Conservation (phyloP, 1,140 invertebrate genomes). For the Platyura marginata region DNA sequence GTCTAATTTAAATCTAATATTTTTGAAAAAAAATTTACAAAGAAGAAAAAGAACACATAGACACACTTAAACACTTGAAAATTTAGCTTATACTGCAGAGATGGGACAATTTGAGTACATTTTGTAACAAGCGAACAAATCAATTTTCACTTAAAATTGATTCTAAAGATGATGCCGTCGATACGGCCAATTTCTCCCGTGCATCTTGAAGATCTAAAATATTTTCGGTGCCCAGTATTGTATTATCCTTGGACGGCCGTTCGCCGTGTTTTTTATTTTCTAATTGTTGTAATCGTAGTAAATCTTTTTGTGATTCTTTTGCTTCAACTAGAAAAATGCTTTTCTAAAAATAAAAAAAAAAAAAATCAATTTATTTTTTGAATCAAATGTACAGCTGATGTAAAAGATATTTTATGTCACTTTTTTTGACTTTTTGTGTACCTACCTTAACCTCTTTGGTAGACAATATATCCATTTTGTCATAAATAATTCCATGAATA, state of each 20-base stretch:
- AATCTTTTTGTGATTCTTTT: conserved; percentile 41
- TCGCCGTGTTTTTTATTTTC: conserved; percentile 24
- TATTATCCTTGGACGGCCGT: conserved; percentile 4
- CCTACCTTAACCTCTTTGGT: conserved; percentile 63
- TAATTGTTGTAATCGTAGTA: conserved; percentile 24
- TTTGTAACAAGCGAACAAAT: too few relatives aligned
- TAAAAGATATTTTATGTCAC: not conserved
- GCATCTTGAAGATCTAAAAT: conserved; percentile 23
- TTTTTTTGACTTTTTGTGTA: too few relatives aligned
- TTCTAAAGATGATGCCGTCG: conserved; percentile 26
- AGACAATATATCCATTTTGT: conserved; percentile 68
- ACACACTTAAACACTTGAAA: too few relatives aligned
- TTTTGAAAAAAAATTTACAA: too few relatives aligned
- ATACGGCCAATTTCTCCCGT: conserved; percentile 16
- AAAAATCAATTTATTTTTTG: not conserved
- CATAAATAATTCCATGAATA: conserved; percentile 84
- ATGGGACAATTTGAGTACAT: too few relatives aligned
- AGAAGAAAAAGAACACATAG: too few relatives aligned
- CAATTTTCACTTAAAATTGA: conserved; percentile 21
- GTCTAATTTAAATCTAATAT: too few relatives aligned
- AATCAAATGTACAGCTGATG: not conserved
- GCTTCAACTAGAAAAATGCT: conserved; percentile 58
- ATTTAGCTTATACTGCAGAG: too few relatives aligned
- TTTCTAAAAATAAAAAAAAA: conserved; percentile 22
- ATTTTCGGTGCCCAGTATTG: conserved; percentile 2